Evolutionary conservation across 2,113 vertebrate genomes (phyloP).

Genomic region (Hipposideros armiger): DNA sequence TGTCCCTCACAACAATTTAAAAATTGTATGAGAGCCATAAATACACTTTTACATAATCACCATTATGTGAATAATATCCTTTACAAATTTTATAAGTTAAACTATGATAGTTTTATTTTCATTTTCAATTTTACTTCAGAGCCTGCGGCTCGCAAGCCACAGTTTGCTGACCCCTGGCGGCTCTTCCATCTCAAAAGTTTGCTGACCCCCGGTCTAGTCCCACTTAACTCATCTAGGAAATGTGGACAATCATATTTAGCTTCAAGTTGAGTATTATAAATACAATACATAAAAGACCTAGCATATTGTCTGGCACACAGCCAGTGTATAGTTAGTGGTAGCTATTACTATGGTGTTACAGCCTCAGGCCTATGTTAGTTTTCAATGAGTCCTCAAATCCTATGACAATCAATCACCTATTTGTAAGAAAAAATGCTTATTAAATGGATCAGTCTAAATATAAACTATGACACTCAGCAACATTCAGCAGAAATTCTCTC

Average conservation of each 20-base stretch:
- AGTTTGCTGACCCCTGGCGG: no score
- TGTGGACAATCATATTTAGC: constrained; percentile 10
- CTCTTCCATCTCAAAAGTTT: no score
- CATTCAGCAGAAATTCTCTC: background rate
- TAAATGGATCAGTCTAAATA: constrained; percentile 4
- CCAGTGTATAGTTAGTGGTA: background rate
- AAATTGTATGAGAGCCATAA: no score
- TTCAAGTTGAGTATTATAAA: constrained; percentile 3
- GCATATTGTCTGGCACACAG: background rate
- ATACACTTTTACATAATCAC: no score
- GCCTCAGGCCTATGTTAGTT: background rate
- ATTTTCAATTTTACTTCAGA: no score
- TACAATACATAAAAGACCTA: constrained; percentile 13
- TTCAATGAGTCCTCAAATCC: constrained; percentile 42
- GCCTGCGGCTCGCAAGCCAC: no score
- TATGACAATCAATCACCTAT: background rate
- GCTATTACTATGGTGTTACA: background rate
- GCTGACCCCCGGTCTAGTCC: background rate
- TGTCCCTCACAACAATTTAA: no score
- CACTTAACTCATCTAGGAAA: constrained; percentile 15
- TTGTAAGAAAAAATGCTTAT: constrained; percentile 46
- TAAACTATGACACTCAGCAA: background rate
- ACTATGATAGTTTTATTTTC: no score
- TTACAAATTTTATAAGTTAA: no score
- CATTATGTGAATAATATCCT: no score